These are phyloP conservation scores for Venustaconcha ellipsiformis DNA, from an alignment of 1,140 invertebrate genomes.

Conservation along the genomic window DNA sequence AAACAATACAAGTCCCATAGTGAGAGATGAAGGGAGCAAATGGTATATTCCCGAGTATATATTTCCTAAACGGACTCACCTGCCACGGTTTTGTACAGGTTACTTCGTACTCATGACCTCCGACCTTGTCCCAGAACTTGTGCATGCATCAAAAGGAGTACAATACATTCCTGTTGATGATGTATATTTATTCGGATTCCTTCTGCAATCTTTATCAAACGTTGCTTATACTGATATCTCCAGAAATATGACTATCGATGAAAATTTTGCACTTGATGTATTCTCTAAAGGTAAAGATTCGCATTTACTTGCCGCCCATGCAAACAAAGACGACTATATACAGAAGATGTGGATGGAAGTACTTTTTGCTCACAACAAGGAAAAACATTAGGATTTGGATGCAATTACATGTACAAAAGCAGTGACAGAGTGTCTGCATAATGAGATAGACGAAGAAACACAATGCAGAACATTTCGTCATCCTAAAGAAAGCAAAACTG, in stretches of 20 bases:
- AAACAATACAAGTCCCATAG: slow-evolving; percentile 35
- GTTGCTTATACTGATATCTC: slow-evolving; percentile 32
- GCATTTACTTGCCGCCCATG: too few species aligned
- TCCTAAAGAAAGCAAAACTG: too few species aligned
- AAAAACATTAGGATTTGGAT: too few species aligned
- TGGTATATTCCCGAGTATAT: slow-evolving; percentile 64
- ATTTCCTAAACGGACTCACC: slow-evolving; percentile 52
- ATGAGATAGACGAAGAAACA: too few species aligned
- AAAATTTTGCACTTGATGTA: not conserved
- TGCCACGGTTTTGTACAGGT: slow-evolving; percentile 66
- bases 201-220: slow-evolving; percentile 32
- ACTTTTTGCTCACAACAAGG: too few species aligned
- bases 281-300: too few species aligned
- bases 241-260: slow-evolving; percentile 30
- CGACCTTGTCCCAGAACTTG: slow-evolving; percentile 61
- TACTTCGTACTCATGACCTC: slow-evolving; percentile 65
- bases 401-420: too few species aligned
- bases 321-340: too few species aligned
- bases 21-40: slow-evolving; percentile 60
- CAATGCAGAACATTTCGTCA: too few species aligned
- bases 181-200: slow-evolving; percentile 65
- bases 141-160: slow-evolving; percentile 45
- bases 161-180: slow-evolving; percentile 66
- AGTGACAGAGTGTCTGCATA: too few species aligned
- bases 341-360: too few species aligned